Base-by-base conservation (phyloP, 2,797 vertebrate genomes). In the Tiaroga cobitis region DNA sequence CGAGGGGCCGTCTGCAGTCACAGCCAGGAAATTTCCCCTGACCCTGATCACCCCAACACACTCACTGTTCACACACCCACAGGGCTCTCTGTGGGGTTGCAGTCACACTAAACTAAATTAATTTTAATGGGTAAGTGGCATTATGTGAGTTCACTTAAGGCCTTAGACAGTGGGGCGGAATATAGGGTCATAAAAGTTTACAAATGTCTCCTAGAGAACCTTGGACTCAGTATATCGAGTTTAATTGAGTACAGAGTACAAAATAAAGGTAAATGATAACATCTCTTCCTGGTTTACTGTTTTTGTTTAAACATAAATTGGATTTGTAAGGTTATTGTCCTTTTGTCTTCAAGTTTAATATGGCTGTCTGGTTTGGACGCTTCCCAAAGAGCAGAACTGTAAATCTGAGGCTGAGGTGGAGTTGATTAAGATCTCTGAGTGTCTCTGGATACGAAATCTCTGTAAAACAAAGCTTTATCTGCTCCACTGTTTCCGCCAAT, bases 1-100 rank as follows among this genome's bases (percentile, higher is more conserved):
- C 5, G 15, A 74, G 41, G 46, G 24, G 29, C 68, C 16, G 54
- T 43, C 49, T 59, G 70, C 74, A 78, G 73, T 77, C 65, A 82
- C 65, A 72, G 68, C 73, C 63, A 86, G 65, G 80, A 51, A 86
- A 83, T 87, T 79, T 65, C n/a, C 68, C 3, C 49, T 80, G 86
- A 81, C 86, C 84, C 83, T 34, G 39, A 72, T 51, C 67, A 80
- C 83, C 67, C 83, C 83, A 34, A 69, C 83, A 79, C 83, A 82
- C 81, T 72, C 81, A 61, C 69, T 81, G 49, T 56, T 81, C 67
- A 81, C 65, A 69, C 80, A 81, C 80, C 67, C 67, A 81, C 80
- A 70, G 83, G 75, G 77, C n/a, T 49, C 84, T 49, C 77, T 65
- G 83, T 21, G 69, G 68, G 76, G 39, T n/a, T 39, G 68, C 43